Conservation (phyloP, 2,113 vertebrate species). For the Pseudois nayaur region DNA sequence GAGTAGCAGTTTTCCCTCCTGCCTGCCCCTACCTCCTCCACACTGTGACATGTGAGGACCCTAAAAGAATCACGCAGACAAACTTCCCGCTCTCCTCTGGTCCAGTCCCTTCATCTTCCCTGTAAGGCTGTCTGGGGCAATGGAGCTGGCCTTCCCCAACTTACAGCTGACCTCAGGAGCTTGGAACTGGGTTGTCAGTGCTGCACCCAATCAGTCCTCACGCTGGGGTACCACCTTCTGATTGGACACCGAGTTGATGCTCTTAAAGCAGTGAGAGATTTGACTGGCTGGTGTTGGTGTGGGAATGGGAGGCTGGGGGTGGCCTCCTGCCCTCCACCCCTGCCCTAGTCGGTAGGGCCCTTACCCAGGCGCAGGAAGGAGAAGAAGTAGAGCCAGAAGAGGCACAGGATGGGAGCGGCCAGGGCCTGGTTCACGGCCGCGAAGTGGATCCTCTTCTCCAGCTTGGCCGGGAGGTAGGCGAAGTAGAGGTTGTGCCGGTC, state of each 20-base stretch:
- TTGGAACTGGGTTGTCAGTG: fast-evolving
- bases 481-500: slow-evolving; percentile 97
- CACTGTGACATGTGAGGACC: background rate
- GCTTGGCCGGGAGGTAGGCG: slow-evolving; percentile 89
- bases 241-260: background rate
- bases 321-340: no score
- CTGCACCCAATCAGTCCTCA: background rate
- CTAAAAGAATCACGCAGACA: background rate
- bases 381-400: slow-evolving; percentile 96
- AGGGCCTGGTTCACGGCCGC: slow-evolving; percentile 93
- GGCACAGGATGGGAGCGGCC: slow-evolving; percentile 94
- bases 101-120: background rate
- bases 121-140: background rate
- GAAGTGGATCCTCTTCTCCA: slow-evolving; percentile 91
- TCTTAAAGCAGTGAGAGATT: background rate
- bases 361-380: slow-evolving; percentile 92
- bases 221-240: background rate
- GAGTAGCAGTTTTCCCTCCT: background rate
- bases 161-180: background rate
- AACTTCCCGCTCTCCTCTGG: background rate
- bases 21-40: no score
- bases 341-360: background rate
- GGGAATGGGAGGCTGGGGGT: background rate
- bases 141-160: background rate
- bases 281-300: background rate